Conservation (phyloP, 2,113 vertebrate genomes). For the Pogona vitticeps region DNA sequence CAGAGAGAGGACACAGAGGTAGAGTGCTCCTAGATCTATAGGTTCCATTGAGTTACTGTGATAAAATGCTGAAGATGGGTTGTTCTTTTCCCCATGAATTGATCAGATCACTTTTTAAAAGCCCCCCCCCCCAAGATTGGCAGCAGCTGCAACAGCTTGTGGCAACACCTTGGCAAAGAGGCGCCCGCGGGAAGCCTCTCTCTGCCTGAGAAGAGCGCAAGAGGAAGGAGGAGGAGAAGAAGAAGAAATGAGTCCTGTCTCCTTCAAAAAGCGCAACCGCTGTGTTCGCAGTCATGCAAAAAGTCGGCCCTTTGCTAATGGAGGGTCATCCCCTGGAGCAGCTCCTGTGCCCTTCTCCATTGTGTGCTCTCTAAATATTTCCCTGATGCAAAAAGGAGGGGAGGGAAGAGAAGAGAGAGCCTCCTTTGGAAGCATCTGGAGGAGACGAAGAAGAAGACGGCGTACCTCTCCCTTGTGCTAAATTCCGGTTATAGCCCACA, state of each 20-base stretch:
- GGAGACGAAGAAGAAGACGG: conserved; percentile 48
- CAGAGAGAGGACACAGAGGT: no score
- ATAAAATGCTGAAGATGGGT: not conserved
- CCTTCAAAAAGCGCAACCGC: no score
- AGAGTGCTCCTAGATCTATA: not conserved
- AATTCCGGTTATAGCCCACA: conserved; percentile 95
- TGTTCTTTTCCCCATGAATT: not conserved
- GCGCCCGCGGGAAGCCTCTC: not conserved
- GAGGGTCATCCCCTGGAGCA: no score
- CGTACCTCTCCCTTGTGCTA: conserved; percentile 95
- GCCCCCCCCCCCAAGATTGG: not conserved
- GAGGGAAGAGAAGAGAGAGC: not conserved
- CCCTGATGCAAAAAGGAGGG: not conserved
- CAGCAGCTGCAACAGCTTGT: not conserved
- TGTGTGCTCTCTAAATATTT: not conserved
- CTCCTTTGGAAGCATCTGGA: not conserved
- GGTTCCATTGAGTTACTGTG: not conserved
- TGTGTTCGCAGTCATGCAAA: no score
- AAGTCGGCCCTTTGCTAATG: not conserved
- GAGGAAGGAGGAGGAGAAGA: no score
- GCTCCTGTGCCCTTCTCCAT: not conserved
- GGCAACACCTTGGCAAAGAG: no score
- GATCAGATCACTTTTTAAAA: not conserved
- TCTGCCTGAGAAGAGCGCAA: no score
- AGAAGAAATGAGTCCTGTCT: no score